Conservation (phyloP, 2,113 vertebrate genomes). For the Antidorcas marsupialis region DNA sequence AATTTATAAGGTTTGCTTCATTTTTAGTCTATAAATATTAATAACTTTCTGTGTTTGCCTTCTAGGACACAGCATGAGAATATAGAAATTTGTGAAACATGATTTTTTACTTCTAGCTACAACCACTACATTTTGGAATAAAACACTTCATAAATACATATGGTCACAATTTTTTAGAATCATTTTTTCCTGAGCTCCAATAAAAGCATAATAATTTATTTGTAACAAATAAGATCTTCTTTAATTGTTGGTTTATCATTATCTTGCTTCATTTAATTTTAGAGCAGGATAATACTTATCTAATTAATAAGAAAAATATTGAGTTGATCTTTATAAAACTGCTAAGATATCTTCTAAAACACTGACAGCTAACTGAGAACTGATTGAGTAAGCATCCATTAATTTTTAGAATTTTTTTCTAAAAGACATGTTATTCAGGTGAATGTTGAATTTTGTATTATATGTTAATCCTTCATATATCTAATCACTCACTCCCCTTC, state of each 20-base stretch:
- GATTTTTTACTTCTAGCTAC: neutral
- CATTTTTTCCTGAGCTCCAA: neutral
- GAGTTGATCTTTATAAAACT: neutral
- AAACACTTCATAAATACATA: neutral
- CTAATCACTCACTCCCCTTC: neutral
- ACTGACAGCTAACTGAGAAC: neutral
- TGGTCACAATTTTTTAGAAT: neutral
- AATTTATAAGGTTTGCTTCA: conserved; percentile 43
- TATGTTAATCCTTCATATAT: neutral
- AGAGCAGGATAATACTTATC: neutral
- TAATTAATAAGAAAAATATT: neutral
- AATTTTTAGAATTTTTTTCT: neutral
- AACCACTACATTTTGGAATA: conserved; percentile 20
- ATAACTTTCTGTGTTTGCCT: conserved; percentile 3
- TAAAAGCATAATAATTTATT: neutral
- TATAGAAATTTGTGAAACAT: conserved; percentile 42
- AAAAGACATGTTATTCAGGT: neutral
- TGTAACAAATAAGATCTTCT: neutral
- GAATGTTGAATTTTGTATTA: neutral
- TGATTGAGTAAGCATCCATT: neutral
- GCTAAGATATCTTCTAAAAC: neutral
- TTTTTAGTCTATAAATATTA: conserved; percentile 52
- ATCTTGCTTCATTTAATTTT: neutral
- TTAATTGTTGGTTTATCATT: neutral
- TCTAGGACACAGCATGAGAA: neutral